A percentile compares a stretch with the other conserved stretches of the same genome.
These are phyloP conservation scores for Tetragonisca angustula DNA, from an alignment of 2,888 invertebrate genomes.

Conservation along the genomic window DNA sequence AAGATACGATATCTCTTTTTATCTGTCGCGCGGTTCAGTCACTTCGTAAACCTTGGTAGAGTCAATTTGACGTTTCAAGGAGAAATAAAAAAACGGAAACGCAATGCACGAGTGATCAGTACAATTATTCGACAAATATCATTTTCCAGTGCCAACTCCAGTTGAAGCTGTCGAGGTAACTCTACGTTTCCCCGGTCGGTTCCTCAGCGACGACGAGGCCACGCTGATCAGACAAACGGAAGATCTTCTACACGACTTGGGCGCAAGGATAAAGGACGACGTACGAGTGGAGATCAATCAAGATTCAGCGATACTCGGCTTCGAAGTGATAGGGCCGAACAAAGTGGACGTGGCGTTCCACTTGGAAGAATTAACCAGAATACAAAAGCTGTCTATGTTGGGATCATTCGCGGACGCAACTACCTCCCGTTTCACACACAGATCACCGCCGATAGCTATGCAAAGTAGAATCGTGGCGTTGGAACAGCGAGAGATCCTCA, in stretches of 20 bases:
- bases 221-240: slow-evolving; percentile 77
- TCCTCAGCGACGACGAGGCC: slow-evolving; percentile 78
- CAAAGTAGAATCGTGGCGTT: slow-evolving; percentile 85
- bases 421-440: slow-evolving; percentile 87
- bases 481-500: slow-evolving; percentile 89
- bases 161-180: slow-evolving; percentile 91
- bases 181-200: slow-evolving; percentile 89
- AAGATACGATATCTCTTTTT: slow-evolving; percentile 76
- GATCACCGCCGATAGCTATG: slow-evolving; percentile 82
- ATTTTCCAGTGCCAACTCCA: slow-evolving; percentile 87
- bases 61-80: not conserved
- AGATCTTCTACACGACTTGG: slow-evolving; percentile 79
- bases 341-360: slow-evolving; percentile 92
- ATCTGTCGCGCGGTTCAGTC: not conserved
- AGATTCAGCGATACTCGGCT: slow-evolving; percentile 79
- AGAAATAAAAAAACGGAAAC: not conserved
- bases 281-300: slow-evolving; percentile 77
- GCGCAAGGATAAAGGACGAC: slow-evolving; percentile 79
- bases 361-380: slow-evolving; percentile 90
- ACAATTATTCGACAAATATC: not conserved
- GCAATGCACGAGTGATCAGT: not conserved
- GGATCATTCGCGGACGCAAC: slow-evolving; percentile 87
- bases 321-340: slow-evolving; percentile 88
- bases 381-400: slow-evolving; percentile 84
- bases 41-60: not conserved